Base-by-base conservation (phyloP, 2,113 vertebrate genomes). In the Pangasianodon hypophthalmus region DNA sequence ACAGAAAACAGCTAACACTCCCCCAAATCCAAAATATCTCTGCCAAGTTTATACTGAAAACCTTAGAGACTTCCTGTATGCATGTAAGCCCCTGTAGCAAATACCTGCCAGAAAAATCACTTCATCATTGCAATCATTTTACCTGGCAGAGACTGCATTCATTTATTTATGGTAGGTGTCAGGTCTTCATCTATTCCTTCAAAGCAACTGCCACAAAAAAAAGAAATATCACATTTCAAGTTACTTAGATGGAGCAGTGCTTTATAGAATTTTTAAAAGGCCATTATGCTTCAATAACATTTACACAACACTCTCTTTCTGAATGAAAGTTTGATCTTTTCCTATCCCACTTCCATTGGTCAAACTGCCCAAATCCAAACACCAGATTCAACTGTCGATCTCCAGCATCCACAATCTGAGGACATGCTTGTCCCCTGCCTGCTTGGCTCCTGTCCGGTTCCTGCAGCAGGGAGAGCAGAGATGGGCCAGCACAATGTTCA, bases 231-330 rank as follows among this genome's bases (percentile, higher is more conserved):
- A 93, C 93, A 92, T 95, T 94, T 96, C 93, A 95, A 93, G 94
- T 92, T 95, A 93, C 88, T 92, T 91, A 90, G 93, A 94, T 92
- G 91, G 94, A 93, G 95, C 95, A 95, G 96, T 96, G 96, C 95
- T 95, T 94, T 93, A 91, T 84, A 73, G 37, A 92, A 92, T 93
- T 94, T 91, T 92, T 79, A 69, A 73, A 89, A 92, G 92, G 93
- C 93, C 91, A 90, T 92, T 91, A 81, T 89, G 87, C 93, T 94
- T 92, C 88, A 92, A 90, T 69, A 91, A 77, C 81, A 46, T 90
- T 90, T 87, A 85, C 13, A 62, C 75, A 86, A 80, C 87, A 80
- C 75, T 62, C n/a, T 19, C 60, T 90, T 87, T 71, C 85, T 84
- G 32, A 16, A 87, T 80, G 82, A 84, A 79, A 67, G 54, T 71